Base-by-base conservation (phyloP, 2,888 invertebrate species). In the Metacarcinus magister region DNA sequence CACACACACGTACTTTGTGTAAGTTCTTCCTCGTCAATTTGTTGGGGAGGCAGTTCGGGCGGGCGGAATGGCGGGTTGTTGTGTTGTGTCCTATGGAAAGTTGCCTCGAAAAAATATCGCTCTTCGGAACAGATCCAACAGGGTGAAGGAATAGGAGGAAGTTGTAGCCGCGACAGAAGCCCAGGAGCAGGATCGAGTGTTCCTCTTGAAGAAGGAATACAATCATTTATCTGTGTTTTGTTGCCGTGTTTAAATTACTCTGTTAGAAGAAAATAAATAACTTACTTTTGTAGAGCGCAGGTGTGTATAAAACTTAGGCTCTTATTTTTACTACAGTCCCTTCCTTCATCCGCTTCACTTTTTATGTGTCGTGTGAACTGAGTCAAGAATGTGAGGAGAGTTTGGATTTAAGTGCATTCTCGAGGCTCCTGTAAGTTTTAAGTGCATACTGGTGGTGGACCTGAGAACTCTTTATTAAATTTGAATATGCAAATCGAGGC, bases 401-500 rank as follows among this genome's bases (percentile, higher is more conserved):
- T 75, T 75, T 75, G n/a, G 75, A 4, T 54, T 75, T 75, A 75
- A 75, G 75, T 75, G 75, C 75, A 75, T 75, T 75, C 75, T 75
- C 75, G 75, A 75, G 75, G 75, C 75, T 28, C n/a, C 75, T n/a
- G 54, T 75, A 75, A 75, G n/a, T 75, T 75, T 75, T 75, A 75
- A 75, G 75, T 75, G 75, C 75, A 75, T 75, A 75, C 75, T 75
- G 75, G 75, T 75, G n/a, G 75, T 8, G n/a, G 28, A 75, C 75
- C n/a, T n/a, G 75, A 75, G 75, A 75, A 75, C 75, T 75, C 75
- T 75, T 75, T 75, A 75, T 75, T 75, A 75, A 75, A 75, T 75
- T 75, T 75, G 75, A 75, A 75, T 75, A 75, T 75, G 75, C 75
- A 75, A 75, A 75, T 75, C 75, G n/a, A n/a, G 8, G n/a, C 75